Conservation (phyloP, 2,113 vertebrate genomes). For the Triplophysa rosa region DNA sequence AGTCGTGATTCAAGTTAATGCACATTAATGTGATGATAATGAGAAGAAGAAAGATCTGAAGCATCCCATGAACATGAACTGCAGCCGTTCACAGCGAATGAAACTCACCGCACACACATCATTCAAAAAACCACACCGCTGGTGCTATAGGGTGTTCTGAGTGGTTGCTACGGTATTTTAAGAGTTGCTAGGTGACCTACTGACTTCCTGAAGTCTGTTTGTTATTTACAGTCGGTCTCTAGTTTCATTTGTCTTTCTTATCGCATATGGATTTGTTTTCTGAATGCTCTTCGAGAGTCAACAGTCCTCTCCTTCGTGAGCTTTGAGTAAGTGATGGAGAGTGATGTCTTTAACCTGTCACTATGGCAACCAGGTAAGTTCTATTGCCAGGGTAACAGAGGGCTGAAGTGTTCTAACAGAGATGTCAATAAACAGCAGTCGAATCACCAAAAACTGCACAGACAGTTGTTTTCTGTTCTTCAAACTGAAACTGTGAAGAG, state of each 20-base stretch:
- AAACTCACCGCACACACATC: no score
- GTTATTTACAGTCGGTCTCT: neutral
- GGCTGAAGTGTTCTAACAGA: neutral
- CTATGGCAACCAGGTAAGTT: slow-evolving; percentile 2
- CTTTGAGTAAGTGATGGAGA: slow-evolving; percentile 4
- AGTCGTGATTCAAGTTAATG: neutral
- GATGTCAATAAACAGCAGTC: neutral
- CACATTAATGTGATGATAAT: neutral
- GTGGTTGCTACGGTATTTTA: no score
- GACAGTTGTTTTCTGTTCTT: neutral
- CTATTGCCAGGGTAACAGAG: neutral
- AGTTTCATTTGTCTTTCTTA: no score
- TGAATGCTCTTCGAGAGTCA: no score
- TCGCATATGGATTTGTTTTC: no score
- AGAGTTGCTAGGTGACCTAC: no score
- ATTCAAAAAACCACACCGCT: no score
- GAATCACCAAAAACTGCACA: neutral
- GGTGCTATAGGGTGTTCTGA: no score
- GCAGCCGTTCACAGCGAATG: neutral
- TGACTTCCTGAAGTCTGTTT: no score
- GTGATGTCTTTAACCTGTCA: neutral
- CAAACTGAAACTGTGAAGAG: neutral
- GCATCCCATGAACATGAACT: neutral
- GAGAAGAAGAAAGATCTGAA: neutral
- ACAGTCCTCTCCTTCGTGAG: neutral